Base-by-base conservation (phyloP, 2,888 invertebrate species). In the Tryphoninae sp. region DNA sequence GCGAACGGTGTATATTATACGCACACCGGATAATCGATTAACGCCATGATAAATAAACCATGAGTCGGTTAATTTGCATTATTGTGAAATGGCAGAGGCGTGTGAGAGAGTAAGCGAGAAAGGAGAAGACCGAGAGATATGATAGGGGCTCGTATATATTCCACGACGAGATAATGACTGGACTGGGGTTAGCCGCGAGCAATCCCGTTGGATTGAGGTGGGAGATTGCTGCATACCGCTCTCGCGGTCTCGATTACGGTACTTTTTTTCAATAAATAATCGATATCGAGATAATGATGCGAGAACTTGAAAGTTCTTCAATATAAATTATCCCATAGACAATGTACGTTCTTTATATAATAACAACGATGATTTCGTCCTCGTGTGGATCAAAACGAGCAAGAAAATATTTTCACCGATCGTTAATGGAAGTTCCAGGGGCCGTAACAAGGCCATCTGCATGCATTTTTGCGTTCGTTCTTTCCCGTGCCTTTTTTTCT, bases 11-110 rank as follows among this genome's bases (percentile, higher is more conserved):
- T 40, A 51, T 71, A 67, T 53, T 79, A 68, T 59, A 58, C 68
- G 77, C 62, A 51, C 64, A 40, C 69, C 26, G 58, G 22, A 64
- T 78, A 78, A 81, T 69, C 55, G 73, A 78, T 78, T 16, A 64
- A 23, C 13, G 22, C 42, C 49, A 61, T 71, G 45, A 71, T 71
- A 78, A 71, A 75, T 81, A 42, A 71, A 65, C 59, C 69, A 23
- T 19, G 26, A 51, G 11, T 40, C 74, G 51, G 71, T 59, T 74
- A 67, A 78, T 78, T 78, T 75, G 59, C 71, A 78, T 78, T 33
- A 49, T 74, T 65, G 42, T 19, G 19, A 16, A 53, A 26, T 45
- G 23, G 19, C 3, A 2, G n/a, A 53, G 19, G 51, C 19, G 19
- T 19, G 22, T n/a, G 8, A 6, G 22, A 42, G 16, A 45, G 33